Evolutionary conservation across 2,888 invertebrate genomes (phyloP), one percentile per base, ranked within the genome.

Genomic region (Didymodactylos carnosus): DNA sequence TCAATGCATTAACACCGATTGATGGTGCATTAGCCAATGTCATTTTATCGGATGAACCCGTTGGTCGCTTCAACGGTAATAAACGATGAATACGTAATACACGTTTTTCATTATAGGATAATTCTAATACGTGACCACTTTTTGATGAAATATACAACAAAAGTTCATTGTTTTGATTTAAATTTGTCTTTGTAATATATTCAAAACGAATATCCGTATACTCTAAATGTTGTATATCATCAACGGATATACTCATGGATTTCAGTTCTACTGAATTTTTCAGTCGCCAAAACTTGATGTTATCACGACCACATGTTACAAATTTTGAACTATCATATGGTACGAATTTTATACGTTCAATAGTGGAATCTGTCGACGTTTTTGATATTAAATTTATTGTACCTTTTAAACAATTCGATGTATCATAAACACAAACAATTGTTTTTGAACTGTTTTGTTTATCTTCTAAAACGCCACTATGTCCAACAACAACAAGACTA

Each of bases 251-350:
- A 8, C 82, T 81, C 10, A 81, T 81, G 70, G 83, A 83, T 69
- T 82, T 75, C 75, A 83, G 77, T 6, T 79, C 77, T 29, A 81
- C 80, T 0, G 35, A 29, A 72, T 82, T 82, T 76, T 81, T 82
- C 29, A 83, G 78, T 19, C 83, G 77, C 83, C 83, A 83, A 71
- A 83, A 75, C 14, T 82, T 78, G 2, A 83, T 77, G 76, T 83
- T 82, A 77, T 82, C 82, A 53, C 80, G 78, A 3, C 83, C 83
- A 79, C 82, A 82, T 0, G 82, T 82, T 40, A 82, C 80, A 80
- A 83, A 39, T 43, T 80, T 79, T 27, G 80, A 80, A 69, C 82
- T 81, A 78, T 83, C 82, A 79, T 80, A 82, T 7, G 79, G 78
- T n/a, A 81, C 79, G 19, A 83, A 80, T 70, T 79, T 78, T 78